These are phyloP conservation scores for Canis aureus DNA, from an alignment of 2,113 vertebrate species.

Conservation along the genomic window DNA sequence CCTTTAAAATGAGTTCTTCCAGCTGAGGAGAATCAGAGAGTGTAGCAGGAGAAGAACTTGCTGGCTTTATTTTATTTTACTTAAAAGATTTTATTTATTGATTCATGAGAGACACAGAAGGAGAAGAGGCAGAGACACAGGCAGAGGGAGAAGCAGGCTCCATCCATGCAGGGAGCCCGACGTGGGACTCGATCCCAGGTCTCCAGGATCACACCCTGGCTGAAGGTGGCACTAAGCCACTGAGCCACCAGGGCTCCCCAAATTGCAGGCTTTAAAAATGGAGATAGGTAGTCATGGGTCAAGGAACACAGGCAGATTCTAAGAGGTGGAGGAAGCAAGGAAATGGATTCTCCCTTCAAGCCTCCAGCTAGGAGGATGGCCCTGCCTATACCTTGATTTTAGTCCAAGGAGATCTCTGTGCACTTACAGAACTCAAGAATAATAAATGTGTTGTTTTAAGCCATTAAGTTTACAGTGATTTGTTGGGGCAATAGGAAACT, in stretches of 20 bases:
- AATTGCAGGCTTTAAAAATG: neutral
- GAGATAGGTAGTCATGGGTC: neutral
- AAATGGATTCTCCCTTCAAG: neutral
- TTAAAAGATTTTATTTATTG: no score
- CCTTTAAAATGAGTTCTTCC: neutral
- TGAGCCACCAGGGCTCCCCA: neutral
- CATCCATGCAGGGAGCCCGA: no score
- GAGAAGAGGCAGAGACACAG: no score
- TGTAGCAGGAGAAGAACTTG: neutral
- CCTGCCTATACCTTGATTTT: neutral
- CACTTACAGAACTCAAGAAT: neutral
- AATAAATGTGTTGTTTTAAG: neutral
- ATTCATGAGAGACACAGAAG: no score
- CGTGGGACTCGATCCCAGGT: no score
- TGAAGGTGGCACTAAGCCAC: no score
- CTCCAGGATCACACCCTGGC: no score
- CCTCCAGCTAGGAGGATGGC: neutral
- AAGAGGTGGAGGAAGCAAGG: neutral
- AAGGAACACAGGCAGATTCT: neutral
- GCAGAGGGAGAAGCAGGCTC: no score
- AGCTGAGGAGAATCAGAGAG: neutral
- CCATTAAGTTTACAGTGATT: neutral
- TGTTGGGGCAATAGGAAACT: neutral
- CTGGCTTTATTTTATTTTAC: neutral
- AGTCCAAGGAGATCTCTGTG: neutral